Evolutionary conservation across 2,888 invertebrate genomes (phyloP).

Genomic region (Melinaea marsaeus): DNA sequence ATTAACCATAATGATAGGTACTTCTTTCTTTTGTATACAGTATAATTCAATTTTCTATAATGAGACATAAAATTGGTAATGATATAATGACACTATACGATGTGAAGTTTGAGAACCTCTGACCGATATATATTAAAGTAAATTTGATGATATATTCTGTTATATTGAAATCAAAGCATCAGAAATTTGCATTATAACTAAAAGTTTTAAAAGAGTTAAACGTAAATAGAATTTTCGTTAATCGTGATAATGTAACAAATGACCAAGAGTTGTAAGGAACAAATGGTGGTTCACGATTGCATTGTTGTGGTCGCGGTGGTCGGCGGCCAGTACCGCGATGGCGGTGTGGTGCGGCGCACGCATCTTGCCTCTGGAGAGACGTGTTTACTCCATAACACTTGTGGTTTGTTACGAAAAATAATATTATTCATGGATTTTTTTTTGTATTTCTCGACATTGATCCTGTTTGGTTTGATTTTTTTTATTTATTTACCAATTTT

Average conservation of each 20-base stretch:
- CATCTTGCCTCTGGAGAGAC: slow-evolving; percentile 67
- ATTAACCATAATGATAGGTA: slow-evolving; percentile 34
- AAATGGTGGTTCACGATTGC: slow-evolving; percentile 26
- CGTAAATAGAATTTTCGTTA: neutral
- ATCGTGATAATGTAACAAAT: neutral
- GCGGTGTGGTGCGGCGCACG: slow-evolving; percentile 77
- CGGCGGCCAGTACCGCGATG: slow-evolving; percentile 66
- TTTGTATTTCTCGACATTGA: neutral
- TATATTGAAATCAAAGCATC: too few relatives aligned
- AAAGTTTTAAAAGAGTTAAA: too few relatives aligned
- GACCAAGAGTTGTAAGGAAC: slow-evolving; percentile 17
- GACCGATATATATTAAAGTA: too few relatives aligned
- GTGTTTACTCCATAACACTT: slow-evolving; percentile 69
- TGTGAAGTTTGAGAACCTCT: too few relatives aligned
- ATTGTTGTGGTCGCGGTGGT: slow-evolving; percentile 33
- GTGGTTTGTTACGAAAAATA: slow-evolving; percentile 57
- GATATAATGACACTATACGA: neutral
- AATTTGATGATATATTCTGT: too few relatives aligned
- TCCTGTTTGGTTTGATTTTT: too few relatives aligned
- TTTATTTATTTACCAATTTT: too few relatives aligned
- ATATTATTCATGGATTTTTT: neutral
- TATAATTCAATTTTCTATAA: slow-evolving; percentile 33
- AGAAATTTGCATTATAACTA: too few relatives aligned
- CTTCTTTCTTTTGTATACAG: slow-evolving; percentile 33
- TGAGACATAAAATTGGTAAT: slow-evolving; percentile 27